A percentile compares a stretch with the other conserved stretches of the same genome.
Conservation (phyloP, 2,888 invertebrate genomes). For the Chalcosyrphus nemorum region DNA sequence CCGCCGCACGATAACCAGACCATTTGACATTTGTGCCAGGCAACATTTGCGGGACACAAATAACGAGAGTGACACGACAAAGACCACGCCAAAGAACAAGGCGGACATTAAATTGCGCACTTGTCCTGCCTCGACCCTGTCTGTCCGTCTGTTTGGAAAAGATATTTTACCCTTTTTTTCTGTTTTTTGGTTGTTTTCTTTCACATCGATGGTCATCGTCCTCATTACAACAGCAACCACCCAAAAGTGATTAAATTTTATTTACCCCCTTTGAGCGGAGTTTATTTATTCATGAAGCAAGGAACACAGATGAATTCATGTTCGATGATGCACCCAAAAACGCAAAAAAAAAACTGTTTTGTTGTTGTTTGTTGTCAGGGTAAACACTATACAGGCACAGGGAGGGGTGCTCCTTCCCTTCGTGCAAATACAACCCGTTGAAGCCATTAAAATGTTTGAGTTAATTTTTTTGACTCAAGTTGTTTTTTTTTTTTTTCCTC, state of each 20-base stretch:
- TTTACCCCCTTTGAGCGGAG: slow-evolving; percentile 9
- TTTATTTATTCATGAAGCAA: slow-evolving; percentile 7
- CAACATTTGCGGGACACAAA: not conserved
- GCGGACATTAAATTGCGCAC: slow-evolving; percentile 1
- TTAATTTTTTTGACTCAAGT: not conserved
- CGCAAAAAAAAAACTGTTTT: no score
- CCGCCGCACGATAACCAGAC: not conserved
- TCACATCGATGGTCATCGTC: not conserved
- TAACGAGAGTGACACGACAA: not conserved
- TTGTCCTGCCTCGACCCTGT: not conserved
- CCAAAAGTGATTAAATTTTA: slow-evolving; percentile 41
- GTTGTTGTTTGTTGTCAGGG: slow-evolving; percentile 23
- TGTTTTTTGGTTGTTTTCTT: no score
- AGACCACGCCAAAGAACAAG: not conserved
- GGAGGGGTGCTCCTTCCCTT: not conserved
- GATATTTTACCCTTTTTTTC: not conserved
- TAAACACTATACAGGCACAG: slow-evolving; percentile 9
- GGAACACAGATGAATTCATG: not conserved
- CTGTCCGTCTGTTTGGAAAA: not conserved
- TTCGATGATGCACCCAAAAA: slow-evolving; percentile 6
- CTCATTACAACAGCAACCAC: slow-evolving; percentile 21
- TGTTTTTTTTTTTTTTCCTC: not conserved
- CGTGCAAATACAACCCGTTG: slow-evolving; percentile 22
- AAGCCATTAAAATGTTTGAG: slow-evolving; percentile 38
- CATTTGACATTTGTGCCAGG: not conserved